Evolutionary conservation across 1,140 invertebrate species (phyloP).

Genomic region (Amphibalanus amphitrite): DNA sequence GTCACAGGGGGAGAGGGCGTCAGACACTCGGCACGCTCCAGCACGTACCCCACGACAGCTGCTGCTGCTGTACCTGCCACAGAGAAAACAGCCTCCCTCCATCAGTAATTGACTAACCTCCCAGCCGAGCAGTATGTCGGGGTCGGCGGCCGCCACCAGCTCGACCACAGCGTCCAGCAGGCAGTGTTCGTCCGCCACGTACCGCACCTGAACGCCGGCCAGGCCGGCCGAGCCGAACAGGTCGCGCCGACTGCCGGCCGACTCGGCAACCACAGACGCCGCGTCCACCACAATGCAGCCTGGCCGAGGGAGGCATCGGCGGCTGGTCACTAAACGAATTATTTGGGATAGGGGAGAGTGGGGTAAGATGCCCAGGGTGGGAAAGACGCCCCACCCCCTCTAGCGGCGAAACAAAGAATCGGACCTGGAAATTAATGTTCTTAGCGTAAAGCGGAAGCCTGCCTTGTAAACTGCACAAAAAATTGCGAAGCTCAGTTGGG

Average conservation of each 20-base stretch:
- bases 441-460: too few relatives aligned
- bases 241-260: slow-evolving; percentile 10
- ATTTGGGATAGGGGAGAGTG: too few relatives aligned
- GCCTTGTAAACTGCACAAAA: too few relatives aligned
- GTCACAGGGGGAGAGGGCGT: too few relatives aligned
- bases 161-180: slow-evolving; percentile 48
- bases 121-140: slow-evolving; percentile 90
- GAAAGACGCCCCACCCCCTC: too few relatives aligned
- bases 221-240: slow-evolving; percentile 10
- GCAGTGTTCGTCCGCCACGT: slow-evolving; percentile 42
- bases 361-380: too few relatives aligned
- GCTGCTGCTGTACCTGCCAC: slow-evolving; percentile 52
- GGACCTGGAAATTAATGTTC: too few relatives aligned
- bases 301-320: not conserved
- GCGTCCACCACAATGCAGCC: not conserved
- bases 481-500: too few relatives aligned
- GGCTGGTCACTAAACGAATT: too few relatives aligned
- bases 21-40: slow-evolving; percentile 58
- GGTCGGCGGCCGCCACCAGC: slow-evolving; percentile 58
- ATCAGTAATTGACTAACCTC: slow-evolving; percentile 34
- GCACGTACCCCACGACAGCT: slow-evolving; percentile 88
- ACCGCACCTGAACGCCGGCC: slow-evolving; percentile 13
- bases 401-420: too few relatives aligned
- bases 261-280: too few relatives aligned
- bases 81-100: not conserved